Base-by-base conservation (phyloP, 2,113 vertebrate species). In the Alligator sinensis region DNA sequence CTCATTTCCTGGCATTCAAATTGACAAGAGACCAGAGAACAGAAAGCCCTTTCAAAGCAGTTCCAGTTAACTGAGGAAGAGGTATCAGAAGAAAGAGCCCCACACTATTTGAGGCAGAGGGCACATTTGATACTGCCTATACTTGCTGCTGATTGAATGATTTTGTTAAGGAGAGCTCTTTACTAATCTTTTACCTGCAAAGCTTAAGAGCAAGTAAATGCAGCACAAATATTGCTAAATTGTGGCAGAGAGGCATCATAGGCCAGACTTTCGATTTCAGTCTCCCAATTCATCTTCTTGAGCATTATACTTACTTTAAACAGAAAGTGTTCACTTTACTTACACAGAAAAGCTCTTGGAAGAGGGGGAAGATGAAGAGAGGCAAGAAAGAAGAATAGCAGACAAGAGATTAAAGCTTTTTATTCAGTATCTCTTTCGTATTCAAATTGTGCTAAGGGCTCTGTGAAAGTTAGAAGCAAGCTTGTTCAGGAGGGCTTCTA, bases 1-100 rank as follows among this genome's bases (percentile, higher is more conserved):
- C 98, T 99, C 99, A 98, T 99, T 99, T 99, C 99, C 99, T 99
- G 99, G 98, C 98, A 98, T 98, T 99, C 98, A 98, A 98, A 99
- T 98, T 98, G 99, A 99, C 99, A 99, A 99, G 99, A 98, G 99
- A 99, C 98, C 94, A 83, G 98, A 98, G 98, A 97, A 98, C 97
- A 98, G 98, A 98, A 98, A 98, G 98, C 96, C 94, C 98, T 99
- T 99, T 99, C 98, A 99, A 98, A 99, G 98, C 98, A 97, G 97
- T 98, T 98, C 98, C 98, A 98, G 98, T 98, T 98, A 98, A 98
- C 98, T 96, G 95, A 98, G 98, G 98, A 98, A 98, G 98, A 98
- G 98, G 98, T 98, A 98, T 95, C 98, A 97, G 98, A 99, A 99
- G 98, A 99, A 99, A 98, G 98, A 98, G 97, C 96, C 98, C 97